Percentiles rank a stretch among this genome's conserved stretches.
phyloP scores from a whole-genome alignment of 2,888 invertebrate genomes.

The Eupeodes luniger region DNA sequence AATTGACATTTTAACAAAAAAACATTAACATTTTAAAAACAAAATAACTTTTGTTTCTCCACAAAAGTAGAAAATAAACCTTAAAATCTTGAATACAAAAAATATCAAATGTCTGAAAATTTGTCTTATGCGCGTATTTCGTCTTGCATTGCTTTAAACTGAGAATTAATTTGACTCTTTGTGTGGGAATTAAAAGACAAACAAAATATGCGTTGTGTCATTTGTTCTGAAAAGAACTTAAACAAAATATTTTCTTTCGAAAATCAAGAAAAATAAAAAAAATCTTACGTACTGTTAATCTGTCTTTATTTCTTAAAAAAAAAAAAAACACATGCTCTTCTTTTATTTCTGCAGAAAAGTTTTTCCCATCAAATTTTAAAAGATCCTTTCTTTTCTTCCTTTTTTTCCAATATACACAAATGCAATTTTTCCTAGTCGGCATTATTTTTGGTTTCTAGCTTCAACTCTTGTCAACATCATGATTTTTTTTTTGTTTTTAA shows the following conservation, averaged over 20 bases:
- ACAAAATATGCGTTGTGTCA: background rate
- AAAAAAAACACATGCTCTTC: conserved; percentile 42
- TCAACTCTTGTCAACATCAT: conserved; percentile 38
- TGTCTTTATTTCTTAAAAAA: background rate
- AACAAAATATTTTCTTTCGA: conserved; percentile 15
- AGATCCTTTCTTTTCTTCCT: background rate
- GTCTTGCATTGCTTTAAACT: too few relatives aligned
- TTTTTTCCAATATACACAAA: background rate
- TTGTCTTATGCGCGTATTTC: too few relatives aligned
- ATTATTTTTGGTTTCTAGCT: background rate
- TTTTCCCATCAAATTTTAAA: conserved; percentile 38
- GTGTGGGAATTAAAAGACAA: too few relatives aligned
- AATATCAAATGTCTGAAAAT: too few relatives aligned
- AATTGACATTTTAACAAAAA: too few relatives aligned
- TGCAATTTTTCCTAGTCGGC: conserved; percentile 28
- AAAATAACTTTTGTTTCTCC: too few relatives aligned
- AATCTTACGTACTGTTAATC: background rate
- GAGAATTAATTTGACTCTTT: too few relatives aligned
- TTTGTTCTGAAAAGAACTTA: background rate
- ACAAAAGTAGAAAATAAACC: too few relatives aligned
- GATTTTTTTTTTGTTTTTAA: conserved; percentile 2
- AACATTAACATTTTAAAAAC: too few relatives aligned
- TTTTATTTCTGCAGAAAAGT: background rate
- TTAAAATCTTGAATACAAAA: too few relatives aligned
- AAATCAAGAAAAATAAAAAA: background rate